Evolutionary conservation across 2,113 vertebrate species (phyloP).

Genomic region (Pelmatolapia mariae): DNA sequence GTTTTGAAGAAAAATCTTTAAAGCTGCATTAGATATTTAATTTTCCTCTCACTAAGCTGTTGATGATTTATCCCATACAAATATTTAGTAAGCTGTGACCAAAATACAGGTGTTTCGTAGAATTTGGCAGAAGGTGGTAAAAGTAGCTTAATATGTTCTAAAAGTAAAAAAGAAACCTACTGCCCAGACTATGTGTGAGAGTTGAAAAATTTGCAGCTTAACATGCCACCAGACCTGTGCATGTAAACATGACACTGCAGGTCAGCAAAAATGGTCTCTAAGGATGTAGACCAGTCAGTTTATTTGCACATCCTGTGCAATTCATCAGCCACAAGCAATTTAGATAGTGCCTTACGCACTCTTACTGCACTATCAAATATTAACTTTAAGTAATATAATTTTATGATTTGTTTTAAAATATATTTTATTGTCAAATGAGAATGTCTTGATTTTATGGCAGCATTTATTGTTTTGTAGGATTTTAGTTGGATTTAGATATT

Average conservation of each 20-base stretch:
- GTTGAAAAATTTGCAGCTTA: background rate
- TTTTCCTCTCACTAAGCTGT: background rate
- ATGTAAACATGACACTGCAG: background rate
- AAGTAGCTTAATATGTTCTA: background rate
- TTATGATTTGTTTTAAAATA: background rate
- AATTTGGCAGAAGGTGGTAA: background rate
- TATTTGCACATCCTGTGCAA: slow-evolving; percentile 2
- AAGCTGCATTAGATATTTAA: background rate
- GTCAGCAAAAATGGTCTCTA: background rate
- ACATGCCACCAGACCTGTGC: background rate
- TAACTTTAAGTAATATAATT: background rate
- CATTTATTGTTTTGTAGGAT: background rate
- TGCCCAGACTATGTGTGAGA: background rate
- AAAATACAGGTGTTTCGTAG: background rate
- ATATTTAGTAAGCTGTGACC: background rate
- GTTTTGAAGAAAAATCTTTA: background rate
- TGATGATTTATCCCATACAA: background rate
- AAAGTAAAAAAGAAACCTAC: background rate
- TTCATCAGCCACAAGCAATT: background rate
- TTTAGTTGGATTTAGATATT: background rate
- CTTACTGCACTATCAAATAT: background rate
- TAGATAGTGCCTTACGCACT: background rate
- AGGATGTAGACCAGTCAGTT: background rate
- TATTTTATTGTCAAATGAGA: background rate
- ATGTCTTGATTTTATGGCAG: background rate